A percentile compares a stretch with the other conserved stretches of the same genome.
Conservation (phyloP, 1,140 invertebrate genomes). For the Drosophila lowei region DNA sequence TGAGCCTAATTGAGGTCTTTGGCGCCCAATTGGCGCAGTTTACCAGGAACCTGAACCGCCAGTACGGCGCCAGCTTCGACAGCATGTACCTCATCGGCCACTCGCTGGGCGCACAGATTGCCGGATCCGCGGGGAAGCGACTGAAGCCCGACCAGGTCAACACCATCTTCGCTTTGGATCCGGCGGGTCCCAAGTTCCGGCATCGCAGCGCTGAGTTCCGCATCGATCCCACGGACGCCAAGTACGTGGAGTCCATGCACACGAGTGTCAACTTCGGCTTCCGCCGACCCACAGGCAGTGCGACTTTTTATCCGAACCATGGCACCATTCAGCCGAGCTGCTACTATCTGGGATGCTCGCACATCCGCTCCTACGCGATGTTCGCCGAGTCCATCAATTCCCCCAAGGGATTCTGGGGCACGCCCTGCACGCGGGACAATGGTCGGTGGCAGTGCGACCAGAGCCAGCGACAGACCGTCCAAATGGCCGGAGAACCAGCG, state of each 20-base stretch:
- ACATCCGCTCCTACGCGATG: slow-evolving; percentile 85
- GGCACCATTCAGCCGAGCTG: slow-evolving; percentile 83
- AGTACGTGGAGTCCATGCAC: slow-evolving; percentile 90
- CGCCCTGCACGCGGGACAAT: slow-evolving; percentile 53
- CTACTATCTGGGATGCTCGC: slow-evolving; percentile 85
- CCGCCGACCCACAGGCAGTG: slow-evolving; percentile 85
- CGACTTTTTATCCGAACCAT: slow-evolving; percentile 90
- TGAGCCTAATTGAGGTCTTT: slow-evolving; percentile 83
- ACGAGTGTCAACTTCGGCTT: slow-evolving; percentile 86
- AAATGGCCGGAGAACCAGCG: slow-evolving; percentile 84
- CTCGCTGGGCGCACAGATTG: slow-evolving; percentile 92
- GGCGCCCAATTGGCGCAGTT: slow-evolving; percentile 82
- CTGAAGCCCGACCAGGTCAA: slow-evolving; percentile 84
- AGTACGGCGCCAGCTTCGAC: slow-evolving; percentile 54
- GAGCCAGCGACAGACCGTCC: slow-evolving; percentile 74
- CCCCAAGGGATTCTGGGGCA: slow-evolving; percentile 72
- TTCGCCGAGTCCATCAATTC: slow-evolving; percentile 84
- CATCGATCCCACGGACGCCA: slow-evolving; percentile 86
- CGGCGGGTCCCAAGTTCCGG: slow-evolving; percentile 88
- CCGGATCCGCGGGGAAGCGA: slow-evolving; percentile 88
- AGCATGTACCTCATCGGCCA: slow-evolving; percentile 91
- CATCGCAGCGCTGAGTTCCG: slow-evolving; percentile 84
- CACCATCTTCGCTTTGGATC: slow-evolving; percentile 88
- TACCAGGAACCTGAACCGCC: slow-evolving; percentile 47
- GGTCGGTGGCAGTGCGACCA: slow-evolving; percentile 71